Conservation (phyloP, 2,113 vertebrate species). For the Laticauda colubrina region DNA sequence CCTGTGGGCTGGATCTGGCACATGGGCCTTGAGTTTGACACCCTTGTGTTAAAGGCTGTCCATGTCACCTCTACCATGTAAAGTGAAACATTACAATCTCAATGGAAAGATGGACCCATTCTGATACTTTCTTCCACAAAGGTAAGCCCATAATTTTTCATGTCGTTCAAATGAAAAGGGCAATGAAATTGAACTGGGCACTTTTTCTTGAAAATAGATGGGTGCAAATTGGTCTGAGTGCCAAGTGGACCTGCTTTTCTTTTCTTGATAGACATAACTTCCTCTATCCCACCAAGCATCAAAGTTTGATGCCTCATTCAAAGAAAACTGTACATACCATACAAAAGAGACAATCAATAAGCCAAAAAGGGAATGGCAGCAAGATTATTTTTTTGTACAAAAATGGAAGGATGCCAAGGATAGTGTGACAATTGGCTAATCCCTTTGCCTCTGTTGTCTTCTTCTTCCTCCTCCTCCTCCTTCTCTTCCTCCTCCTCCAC, state of each 20-base stretch:
- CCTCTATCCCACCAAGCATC: neutral
- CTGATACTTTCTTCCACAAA: neutral
- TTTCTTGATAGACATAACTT: neutral
- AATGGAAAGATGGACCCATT: neutral
- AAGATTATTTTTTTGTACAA: too few species aligned
- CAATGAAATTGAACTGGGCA: neutral
- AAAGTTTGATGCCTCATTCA: neutral
- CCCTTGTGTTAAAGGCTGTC: too few species aligned
- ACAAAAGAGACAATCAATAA: too few species aligned
- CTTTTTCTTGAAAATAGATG: neutral
- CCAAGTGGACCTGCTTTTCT: neutral
- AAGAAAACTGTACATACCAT: neutral
- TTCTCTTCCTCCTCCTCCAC: rapidly evolving
- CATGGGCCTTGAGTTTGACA: too few species aligned
- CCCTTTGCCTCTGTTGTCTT: neutral
- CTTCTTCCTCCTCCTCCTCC: rapidly evolving
- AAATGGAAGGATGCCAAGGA: neutral
- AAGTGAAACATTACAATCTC: too few species aligned
- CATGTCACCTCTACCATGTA: neutral
- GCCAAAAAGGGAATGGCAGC: too few species aligned
- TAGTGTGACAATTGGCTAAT: neutral
- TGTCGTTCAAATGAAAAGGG: neutral
- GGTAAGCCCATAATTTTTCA: neutral
- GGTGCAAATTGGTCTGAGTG: neutral
- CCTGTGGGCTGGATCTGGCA: too few species aligned